Percentiles rank a stretch among this genome's conserved stretches.
These are phyloP conservation scores for Cheilosia urbana DNA, from an alignment of 2,888 invertebrate species.

Conservation along the genomic window DNA sequence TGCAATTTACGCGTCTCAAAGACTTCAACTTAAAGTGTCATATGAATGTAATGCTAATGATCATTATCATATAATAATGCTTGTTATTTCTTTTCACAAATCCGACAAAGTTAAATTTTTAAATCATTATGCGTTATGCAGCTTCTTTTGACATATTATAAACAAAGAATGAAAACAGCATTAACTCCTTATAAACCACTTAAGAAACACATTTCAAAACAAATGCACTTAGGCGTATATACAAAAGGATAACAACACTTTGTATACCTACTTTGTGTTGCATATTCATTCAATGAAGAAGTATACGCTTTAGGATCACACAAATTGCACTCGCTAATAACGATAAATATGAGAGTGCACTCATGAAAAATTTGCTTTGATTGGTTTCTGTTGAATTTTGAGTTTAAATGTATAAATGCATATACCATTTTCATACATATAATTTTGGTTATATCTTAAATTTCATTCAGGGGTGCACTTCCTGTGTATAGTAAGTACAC, in stretches of 20 bases:
- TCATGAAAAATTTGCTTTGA: slow-evolving; percentile 2
- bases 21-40: not conserved
- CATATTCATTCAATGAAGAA: slow-evolving; percentile 36
- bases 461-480: too few relatives aligned
- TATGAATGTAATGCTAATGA: not conserved
- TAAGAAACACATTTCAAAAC: not conserved
- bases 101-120: not conserved
- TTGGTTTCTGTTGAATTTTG: slow-evolving; percentile 1
- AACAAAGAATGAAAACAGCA: slow-evolving; percentile 57
- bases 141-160: slow-evolving; percentile 7
- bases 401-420: not conserved
- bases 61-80: not conserved
- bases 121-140: slow-evolving; percentile 9
- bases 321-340: slow-evolving; percentile 23
- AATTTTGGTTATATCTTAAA: too few relatives aligned
- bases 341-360: slow-evolving; percentile 29
- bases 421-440: too few relatives aligned
- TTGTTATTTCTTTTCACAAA: not conserved
- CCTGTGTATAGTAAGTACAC: too few relatives aligned
- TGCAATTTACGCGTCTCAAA: too few relatives aligned
- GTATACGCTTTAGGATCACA: slow-evolving; percentile 5
- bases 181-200: slow-evolving; percentile 23
- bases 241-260: slow-evolving; percentile 17
- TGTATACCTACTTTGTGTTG: not conserved
- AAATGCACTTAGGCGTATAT: slow-evolving; percentile 23